Percentiles rank a stretch among this genome's conserved stretches.
These are phyloP conservation scores for Brenthis hecate DNA, from an alignment of 2,888 invertebrate genomes.

Conservation along the genomic window DNA sequence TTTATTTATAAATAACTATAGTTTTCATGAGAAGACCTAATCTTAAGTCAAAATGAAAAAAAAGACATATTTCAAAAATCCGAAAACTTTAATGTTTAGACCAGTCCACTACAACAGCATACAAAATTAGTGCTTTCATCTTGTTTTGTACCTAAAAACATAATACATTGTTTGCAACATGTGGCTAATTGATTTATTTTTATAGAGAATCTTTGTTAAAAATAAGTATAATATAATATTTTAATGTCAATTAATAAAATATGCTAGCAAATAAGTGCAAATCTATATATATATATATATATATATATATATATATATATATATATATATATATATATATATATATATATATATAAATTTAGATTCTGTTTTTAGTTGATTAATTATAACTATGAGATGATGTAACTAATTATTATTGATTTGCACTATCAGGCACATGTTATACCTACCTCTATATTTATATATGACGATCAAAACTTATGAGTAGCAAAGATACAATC, in stretches of 20 bases:
- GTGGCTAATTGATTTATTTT: conserved; percentile 27
- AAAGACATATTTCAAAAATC: conserved; percentile 45
- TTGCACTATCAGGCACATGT: conserved; percentile 32
- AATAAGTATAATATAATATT: conserved; percentile 37
- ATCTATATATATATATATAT: conserved; percentile 9
- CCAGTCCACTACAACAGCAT: conserved; percentile 63
- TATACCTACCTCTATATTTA: conserved; percentile 31
- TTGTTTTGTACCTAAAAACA: conserved; percentile 64
- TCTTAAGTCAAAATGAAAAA: conserved; percentile 31
- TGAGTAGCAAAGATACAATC: conserved; percentile 27
- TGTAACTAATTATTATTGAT: conserved; percentile 12
- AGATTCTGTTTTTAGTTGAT: conserved; percentile 16
- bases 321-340: no score
- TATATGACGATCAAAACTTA: conserved; percentile 28
- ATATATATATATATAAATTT: conserved; percentile 3
- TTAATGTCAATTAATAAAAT: conserved; percentile 41
- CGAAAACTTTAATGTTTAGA: conserved; percentile 62
- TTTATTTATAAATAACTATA: background rate
- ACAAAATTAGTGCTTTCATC: conserved; percentile 61
- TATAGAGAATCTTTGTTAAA: conserved; percentile 29
- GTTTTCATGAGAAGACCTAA: background rate
- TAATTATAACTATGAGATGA: conserved; percentile 11
- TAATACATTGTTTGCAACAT: conserved; percentile 48
- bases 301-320: no score
- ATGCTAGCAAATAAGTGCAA: conserved; percentile 34